Evolutionary conservation across 2,888 invertebrate species (phyloP), one percentile per base, ranked within the genome.

Genomic region (Sycophila texana): DNA sequence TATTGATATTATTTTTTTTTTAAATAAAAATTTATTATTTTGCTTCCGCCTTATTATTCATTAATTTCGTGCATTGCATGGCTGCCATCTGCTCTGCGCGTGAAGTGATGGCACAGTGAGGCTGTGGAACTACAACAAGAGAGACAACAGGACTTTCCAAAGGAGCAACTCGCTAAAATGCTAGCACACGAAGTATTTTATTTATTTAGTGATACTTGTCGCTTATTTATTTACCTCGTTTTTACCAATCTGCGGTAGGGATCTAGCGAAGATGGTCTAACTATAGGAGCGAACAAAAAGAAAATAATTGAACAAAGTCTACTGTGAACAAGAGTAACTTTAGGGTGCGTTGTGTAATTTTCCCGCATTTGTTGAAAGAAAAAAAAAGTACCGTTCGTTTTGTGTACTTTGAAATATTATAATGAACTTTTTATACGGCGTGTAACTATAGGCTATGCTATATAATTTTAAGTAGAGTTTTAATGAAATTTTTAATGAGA

Each of bases 41-140:
- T 82, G 82, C 77, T 74, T 80, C 81, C 12, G 80, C 82, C 79
- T 85, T 86, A 84, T 88, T 88, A 88, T 86, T 85, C 86, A 87
- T 84, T 86, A 84, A 86, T 87, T 88, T 89, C 86, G 87, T 89
- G 88, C 89, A 88, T 90, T 89, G 90, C 89, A 90, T 90, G 90
- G 88, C 87, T 87, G 84, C 85, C 80, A 72, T 80, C 80, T 80
- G 30, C 74, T 84, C 85, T 71, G 82, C 85, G 81, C 10, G 39
- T 82, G 86, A 88, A 90, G 90, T 83, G 90, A 90, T 84, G 90
- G 89, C 84, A 89, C 89, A 61, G 87, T 90, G 83, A 87, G 86
- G 83, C 86, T 90, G 67, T 90, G 90, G 90, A 90, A 84, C 84
- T 88, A 87, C 87, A 86, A 83, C 87, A 89, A 86, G 84, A 86